These are phyloP conservation scores for Pogona vitticeps DNA, from an alignment of 2,113 vertebrate genomes.

Conservation along the genomic window DNA sequence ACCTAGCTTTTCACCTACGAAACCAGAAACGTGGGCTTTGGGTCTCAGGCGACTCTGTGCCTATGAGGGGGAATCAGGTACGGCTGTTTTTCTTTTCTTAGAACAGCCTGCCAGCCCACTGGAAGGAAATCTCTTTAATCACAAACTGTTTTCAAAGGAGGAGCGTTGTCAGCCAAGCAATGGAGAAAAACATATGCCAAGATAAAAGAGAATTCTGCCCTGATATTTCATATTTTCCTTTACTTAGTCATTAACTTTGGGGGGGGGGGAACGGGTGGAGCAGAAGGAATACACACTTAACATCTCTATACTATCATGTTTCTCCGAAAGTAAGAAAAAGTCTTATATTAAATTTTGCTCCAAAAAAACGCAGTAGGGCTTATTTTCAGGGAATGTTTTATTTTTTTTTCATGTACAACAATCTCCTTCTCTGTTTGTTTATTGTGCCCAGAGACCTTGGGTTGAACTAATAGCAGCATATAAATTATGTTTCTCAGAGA, in stretches of 20 bases:
- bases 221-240: slow-evolving; percentile 46
- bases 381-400: slow-evolving; percentile 25
- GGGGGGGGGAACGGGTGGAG: no score
- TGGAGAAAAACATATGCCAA: background rate
- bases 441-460: background rate
- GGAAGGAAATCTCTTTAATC: slow-evolving; percentile 45
- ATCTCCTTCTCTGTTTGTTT: background rate
- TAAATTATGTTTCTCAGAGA: slow-evolving; percentile 24
- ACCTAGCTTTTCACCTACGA: background rate
- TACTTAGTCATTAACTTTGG: slow-evolving; percentile 16
- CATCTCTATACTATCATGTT: background rate
- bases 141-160: slow-evolving; percentile 49
- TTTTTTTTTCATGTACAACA: no score
- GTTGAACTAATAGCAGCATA: slow-evolving; percentile 1
- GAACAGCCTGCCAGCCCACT: background rate
- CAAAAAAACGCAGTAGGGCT: no score
- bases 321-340: no score
- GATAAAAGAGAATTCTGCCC: slow-evolving; percentile 59
- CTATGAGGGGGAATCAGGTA: background rate
- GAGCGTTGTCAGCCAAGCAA: slow-evolving; percentile 60
- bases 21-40: background rate
- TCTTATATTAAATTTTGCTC: no score
- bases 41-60: no score
- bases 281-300: no score
- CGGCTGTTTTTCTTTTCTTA: background rate